These are phyloP conservation scores for Hippoglossus hippoglossus DNA, from an alignment of 2,797 vertebrate genomes.

Conservation along the genomic window DNA sequence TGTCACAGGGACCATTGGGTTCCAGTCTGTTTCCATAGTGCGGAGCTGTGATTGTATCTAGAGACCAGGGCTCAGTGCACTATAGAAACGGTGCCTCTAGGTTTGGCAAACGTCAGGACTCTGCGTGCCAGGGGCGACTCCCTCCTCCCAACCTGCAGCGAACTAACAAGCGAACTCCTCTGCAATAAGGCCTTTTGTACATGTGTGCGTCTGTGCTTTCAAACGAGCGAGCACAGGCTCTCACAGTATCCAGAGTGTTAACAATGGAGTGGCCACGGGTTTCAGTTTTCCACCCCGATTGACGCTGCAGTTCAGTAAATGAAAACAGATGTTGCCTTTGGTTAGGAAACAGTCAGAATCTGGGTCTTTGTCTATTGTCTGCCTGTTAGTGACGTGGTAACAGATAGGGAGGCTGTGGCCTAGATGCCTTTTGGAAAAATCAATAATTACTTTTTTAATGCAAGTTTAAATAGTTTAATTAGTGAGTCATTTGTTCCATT, in stretches of 20 bases:
- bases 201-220: constrained; percentile 38
- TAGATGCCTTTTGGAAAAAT: background rate
- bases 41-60: constrained; percentile 61
- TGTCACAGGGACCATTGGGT: constrained; percentile 42
- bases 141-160: constrained; percentile 70
- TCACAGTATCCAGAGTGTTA: constrained; percentile 27
- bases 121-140: constrained; percentile 68
- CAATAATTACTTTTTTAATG: background rate
- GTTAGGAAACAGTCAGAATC: constrained; percentile 43
- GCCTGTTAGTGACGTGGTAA: constrained; percentile 20
- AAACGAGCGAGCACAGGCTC: constrained; percentile 39
- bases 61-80: constrained; percentile 56
- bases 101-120: constrained; percentile 70
- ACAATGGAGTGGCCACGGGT: constrained; percentile 46
- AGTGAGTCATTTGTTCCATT: constrained; percentile 1
- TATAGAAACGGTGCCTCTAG: constrained; percentile 69
- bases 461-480: constrained; percentile 3
- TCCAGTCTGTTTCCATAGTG: constrained; percentile 52
- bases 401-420: background rate
- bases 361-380: constrained; percentile 32
- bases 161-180: constrained; percentile 68
- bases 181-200: constrained; percentile 52
- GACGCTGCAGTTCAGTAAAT: constrained; percentile 61
- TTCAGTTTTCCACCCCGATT: constrained; percentile 63
- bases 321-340: constrained; percentile 72